phyloP scores from a whole-genome alignment of 2,888 invertebrate species.

The Tortrix viridana region DNA sequence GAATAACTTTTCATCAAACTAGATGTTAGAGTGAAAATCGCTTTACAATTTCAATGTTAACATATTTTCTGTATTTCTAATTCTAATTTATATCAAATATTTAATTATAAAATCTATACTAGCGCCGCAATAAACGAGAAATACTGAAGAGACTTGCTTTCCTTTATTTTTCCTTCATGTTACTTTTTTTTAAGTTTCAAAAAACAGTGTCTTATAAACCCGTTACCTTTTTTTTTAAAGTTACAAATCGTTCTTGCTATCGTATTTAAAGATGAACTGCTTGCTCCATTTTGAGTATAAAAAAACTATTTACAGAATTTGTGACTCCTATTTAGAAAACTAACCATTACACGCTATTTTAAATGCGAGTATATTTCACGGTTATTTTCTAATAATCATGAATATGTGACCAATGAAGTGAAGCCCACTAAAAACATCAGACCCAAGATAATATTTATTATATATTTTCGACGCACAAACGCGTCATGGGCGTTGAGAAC shows the following conservation, averaged over 20 bases:
- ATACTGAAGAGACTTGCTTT: background rate
- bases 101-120: constrained; percentile 6
- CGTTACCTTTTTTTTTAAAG: no score
- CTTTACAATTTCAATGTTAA: no score
- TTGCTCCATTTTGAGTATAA: background rate
- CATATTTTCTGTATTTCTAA: background rate
- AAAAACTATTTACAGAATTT: constrained; percentile 11
- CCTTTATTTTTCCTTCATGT: background rate
- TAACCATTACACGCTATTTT: background rate
- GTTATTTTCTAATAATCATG: no score
- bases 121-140: background rate
- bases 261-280: no score
- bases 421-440: no score
- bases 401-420: no score
- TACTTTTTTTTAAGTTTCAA: background rate
- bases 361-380: no score
- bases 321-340: background rate
- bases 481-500: no score
- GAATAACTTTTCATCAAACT: background rate
- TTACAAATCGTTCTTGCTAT: no score
- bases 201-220: no score
- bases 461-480: no score
- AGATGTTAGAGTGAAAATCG: background rate
- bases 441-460: no score
- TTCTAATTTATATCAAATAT: constrained; percentile 12